A percentile compares a stretch with the other conserved stretches of the same genome.
Evolutionary conservation across 2,797 vertebrate genomes (phyloP).

Genomic region (Limnodromus scolopaceus): DNA sequence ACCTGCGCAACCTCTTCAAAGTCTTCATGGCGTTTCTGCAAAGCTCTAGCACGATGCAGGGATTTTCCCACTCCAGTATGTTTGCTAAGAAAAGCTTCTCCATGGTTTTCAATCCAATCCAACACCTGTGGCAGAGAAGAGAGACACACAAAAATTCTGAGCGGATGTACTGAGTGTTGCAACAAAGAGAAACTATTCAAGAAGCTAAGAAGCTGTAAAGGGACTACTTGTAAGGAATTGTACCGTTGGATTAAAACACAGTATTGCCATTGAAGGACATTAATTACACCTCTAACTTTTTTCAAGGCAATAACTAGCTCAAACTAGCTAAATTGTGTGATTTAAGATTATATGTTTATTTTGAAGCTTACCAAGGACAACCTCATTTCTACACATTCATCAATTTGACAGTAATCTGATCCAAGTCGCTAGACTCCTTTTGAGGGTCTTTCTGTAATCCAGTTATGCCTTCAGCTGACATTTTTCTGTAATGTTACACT

Average conservation of each 20-base stretch:
- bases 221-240: background rate
- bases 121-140: constrained; percentile 82
- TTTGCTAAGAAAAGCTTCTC: constrained; percentile 96
- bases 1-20: constrained; percentile 99
- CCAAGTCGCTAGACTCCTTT: background rate
- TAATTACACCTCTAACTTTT: background rate
- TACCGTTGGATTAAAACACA: background rate
- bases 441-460: background rate
- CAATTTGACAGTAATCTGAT: constrained; percentile 15
- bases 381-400: background rate
- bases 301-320: background rate
- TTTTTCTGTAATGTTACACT: background rate
- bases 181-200: background rate
- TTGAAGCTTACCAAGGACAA: background rate
- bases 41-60: constrained; percentile 91
- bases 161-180: background rate
- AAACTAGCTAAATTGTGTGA: background rate
- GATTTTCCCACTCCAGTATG: constrained; percentile 97
- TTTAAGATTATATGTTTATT: background rate
- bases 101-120: constrained; percentile 98
- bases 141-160: background rate
- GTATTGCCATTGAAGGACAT: background rate
- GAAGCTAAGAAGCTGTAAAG: background rate
- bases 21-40: constrained; percentile 96
- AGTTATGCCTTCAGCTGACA: background rate